phyloP scores from a whole-genome alignment of 30 jellyfish, hydroid and myxozoan genomes.

The Aurelia coerulea region DNA sequence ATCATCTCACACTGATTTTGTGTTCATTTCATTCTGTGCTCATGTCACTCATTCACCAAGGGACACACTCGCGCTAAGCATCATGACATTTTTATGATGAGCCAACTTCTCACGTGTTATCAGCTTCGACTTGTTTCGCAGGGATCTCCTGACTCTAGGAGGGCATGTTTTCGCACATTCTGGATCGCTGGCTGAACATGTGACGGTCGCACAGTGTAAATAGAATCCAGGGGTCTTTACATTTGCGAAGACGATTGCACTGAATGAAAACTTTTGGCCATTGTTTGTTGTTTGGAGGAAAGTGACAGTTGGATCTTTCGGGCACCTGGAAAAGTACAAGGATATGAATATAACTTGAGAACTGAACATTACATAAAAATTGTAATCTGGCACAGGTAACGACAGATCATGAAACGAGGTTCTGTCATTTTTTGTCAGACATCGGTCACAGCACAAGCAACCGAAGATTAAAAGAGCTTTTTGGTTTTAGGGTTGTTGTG shows the following conservation, averaged over 20 bases:
- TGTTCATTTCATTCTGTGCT: no score
- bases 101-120: slow-evolving; percentile 21
- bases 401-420: no score
- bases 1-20: no score
- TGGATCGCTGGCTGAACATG: slow-evolving; percentile 3
- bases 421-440: no score
- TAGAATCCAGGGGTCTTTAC: slow-evolving; percentile 38
- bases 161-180: slow-evolving; percentile 12
- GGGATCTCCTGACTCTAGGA: slow-evolving; percentile 13
- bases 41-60: no score
- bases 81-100: slow-evolving; percentile 24
- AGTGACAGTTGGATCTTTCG: slow-evolving; percentile 68
- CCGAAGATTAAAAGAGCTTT: no score
- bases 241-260: slow-evolving; percentile 41
- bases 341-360: no score
- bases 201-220: slow-evolving; percentile 50
- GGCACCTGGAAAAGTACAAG: slow-evolving; percentile 44
- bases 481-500: no score
- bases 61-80: neutral
- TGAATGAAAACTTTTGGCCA: slow-evolving; percentile 72
- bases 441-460: no score
- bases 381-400: no score
- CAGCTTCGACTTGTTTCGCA: slow-evolving; percentile 1
- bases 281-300: slow-evolving; percentile 20
- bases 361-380: no score